Conservation (phyloP, 2,888 invertebrate genomes). For the Doris montereyensis region DNA sequence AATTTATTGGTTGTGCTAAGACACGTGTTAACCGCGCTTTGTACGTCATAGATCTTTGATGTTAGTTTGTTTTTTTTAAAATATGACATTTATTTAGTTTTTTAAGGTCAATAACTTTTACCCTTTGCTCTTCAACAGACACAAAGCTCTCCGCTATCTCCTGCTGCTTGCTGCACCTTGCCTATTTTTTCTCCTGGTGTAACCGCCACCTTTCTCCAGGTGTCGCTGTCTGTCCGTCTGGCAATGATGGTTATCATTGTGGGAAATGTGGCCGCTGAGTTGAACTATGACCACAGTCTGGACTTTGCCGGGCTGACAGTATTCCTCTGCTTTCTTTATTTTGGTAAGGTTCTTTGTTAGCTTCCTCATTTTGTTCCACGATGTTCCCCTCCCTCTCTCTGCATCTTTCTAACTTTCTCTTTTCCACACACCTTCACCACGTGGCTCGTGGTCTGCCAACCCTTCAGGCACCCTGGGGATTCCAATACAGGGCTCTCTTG, state of each 20-base stretch:
- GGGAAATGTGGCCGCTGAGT: conserved; percentile 62
- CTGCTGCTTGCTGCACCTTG: conserved; percentile 59
- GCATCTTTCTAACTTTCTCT: no score
- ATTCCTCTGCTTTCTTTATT: conserved; percentile 53
- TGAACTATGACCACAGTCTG: conserved; percentile 54
- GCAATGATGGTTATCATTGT: conserved; percentile 59
- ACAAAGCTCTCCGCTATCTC: conserved; percentile 60
- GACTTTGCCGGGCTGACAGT: conserved; percentile 60
- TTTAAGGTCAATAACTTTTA: no score
- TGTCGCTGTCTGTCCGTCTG: conserved; percentile 58
- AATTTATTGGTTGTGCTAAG: no score
- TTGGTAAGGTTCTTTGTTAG: conserved; percentile 48
- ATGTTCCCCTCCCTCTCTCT: no score
- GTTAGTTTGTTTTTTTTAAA: no score
- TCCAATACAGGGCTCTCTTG: no score
- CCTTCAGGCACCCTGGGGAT: no score
- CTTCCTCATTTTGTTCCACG: background rate
- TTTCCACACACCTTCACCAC: no score
- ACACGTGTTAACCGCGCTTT: no score
- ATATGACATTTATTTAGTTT: no score
- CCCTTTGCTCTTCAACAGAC: conserved; percentile 51
- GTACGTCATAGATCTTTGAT: no score
- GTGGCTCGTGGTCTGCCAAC: no score
- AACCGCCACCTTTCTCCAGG: conserved; percentile 64
- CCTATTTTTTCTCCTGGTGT: conserved; percentile 68